phyloP scores from a whole-genome alignment of 35 echinoderm and acorn worm genomes.

The Chiridota heheva region DNA sequence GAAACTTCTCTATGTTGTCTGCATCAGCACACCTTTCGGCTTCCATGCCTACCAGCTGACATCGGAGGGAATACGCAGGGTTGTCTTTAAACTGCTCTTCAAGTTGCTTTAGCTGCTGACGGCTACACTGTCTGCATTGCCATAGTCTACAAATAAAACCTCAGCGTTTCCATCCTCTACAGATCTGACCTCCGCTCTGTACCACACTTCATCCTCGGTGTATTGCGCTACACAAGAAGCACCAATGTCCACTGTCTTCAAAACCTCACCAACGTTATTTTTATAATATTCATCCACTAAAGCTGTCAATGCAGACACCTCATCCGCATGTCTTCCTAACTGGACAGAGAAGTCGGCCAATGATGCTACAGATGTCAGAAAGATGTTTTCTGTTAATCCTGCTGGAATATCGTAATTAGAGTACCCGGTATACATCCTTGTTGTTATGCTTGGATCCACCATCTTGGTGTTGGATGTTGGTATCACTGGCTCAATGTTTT shows the following conservation, averaged over 20 bases:
- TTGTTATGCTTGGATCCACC: background rate
- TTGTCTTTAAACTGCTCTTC: slow-evolving; percentile 41
- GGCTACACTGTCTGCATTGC: slow-evolving; percentile 47
- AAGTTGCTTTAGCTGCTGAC: slow-evolving; percentile 17
- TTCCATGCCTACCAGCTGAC: slow-evolving; percentile 50
- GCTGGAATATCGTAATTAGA: background rate
- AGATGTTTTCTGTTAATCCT: background rate
- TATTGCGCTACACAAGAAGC: slow-evolving; percentile 44
- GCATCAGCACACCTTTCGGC: too few species aligned
- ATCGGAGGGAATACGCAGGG: slow-evolving; percentile 40
- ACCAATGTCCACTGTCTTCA: slow-evolving; percentile 8
- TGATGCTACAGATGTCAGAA: slow-evolving; percentile 21
- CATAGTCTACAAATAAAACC: slow-evolving; percentile 63
- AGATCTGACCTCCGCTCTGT: slow-evolving; percentile 39
- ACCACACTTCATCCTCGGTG: slow-evolving; percentile 56
- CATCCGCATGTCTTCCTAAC: background rate
- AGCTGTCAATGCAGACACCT: too few species aligned
- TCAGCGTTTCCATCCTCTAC: slow-evolving; percentile 3
- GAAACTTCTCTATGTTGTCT: too few species aligned
- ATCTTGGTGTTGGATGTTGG: background rate
- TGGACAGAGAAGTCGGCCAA: slow-evolving; percentile 20
- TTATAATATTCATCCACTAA: too few species aligned
- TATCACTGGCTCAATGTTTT: background rate
- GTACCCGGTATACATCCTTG: slow-evolving; percentile 33
- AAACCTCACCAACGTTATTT: too few species aligned